A percentile compares a stretch with the other conserved stretches of the same genome.
phyloP scores from a whole-genome alignment of 2,888 invertebrate genomes.

The Sceliomorpha sp. region DNA sequence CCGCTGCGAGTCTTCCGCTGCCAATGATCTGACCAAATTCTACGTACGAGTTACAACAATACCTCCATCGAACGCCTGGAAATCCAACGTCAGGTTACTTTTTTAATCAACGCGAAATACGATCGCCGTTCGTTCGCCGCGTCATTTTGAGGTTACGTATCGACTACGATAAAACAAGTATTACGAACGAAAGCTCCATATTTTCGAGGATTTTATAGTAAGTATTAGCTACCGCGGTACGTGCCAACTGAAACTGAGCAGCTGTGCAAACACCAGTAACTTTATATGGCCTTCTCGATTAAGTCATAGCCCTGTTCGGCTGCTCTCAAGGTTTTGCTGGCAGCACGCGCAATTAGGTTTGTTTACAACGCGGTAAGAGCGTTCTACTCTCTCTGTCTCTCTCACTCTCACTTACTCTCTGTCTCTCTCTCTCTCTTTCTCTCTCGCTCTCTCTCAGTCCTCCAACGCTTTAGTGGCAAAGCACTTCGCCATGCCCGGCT shows the following conservation, averaged over 20 bases:
- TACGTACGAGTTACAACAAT: no score
- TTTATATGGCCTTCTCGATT: conserved; percentile 65
- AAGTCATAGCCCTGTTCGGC: conserved; percentile 62
- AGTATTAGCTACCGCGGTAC: conserved; percentile 18
- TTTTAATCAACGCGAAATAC: no score
- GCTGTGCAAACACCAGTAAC: conserved; percentile 68
- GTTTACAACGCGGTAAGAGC: conserved; percentile 31
- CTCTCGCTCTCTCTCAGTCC: conserved; percentile 10
- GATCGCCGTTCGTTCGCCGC: background rate
- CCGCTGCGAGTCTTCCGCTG: no score
- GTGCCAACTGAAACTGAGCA: conserved; percentile 58
- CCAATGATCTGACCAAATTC: no score
- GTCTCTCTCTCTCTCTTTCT: conserved; percentile 19
- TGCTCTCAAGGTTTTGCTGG: conserved; percentile 29
- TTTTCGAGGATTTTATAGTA: conserved; percentile 25
- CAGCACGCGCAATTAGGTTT: conserved; percentile 47
- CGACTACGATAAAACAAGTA: conserved; percentile 12
- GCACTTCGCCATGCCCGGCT: no score
- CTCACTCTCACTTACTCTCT: conserved; percentile 14
- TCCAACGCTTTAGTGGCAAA: no score
- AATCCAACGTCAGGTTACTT: no score
- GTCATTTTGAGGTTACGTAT: conserved; percentile 11
- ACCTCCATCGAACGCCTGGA: no score
- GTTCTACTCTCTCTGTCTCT: conserved; percentile 11
- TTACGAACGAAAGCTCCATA: conserved; percentile 14